Evolutionary conservation across 2,797 vertebrate genomes (phyloP), one percentile per base, ranked within the genome.

Genomic region (Australoheros facetus): DNA sequence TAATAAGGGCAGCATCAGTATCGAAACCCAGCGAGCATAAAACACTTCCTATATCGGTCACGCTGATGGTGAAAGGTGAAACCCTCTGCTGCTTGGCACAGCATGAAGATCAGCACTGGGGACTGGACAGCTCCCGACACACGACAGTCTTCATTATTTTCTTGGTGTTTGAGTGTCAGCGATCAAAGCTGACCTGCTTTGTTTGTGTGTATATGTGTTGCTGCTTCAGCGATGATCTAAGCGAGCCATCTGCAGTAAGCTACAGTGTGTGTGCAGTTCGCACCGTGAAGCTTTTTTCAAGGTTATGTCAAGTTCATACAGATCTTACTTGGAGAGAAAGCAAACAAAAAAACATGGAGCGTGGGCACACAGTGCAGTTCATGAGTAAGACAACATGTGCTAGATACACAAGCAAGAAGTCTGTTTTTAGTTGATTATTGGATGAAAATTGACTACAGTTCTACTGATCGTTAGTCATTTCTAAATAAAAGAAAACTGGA

Each of bases 1-100:
- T 89, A 93, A 94, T 92, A 93, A 93, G 89, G 91, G 70, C 93
- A 91, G 85, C 84, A 80, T 83, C 82, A 89, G 85, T 78, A 91
- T 90, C 19, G 83, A 92, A 89, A 87, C 80, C 86, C 73, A 75
- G 84, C 62, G 66, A 86, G 87, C 81, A 84, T 83, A 85, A 88
- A 92, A 83, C 80, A 71, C 85, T 88, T 87, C 81, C 86, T 85
- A 82, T 85, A 84, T 90, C 73, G 82, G 89, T 83, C 89, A 83
- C 82, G 64, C 79, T 58, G 62, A 77, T 56, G 70, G 71, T 77
- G 55, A 80, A 85, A 90, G 76, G 87, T 86, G 85, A 86, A 88
- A 79, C 53, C 30, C 73, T 73, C 72, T 73, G 79, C 79, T 69
- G 56, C 73, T 70, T 64, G 62, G 73, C 23, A 77, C n/a, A 1